Conservation (phyloP, 1,140 invertebrate species). For the Parapsyche elsis region DNA sequence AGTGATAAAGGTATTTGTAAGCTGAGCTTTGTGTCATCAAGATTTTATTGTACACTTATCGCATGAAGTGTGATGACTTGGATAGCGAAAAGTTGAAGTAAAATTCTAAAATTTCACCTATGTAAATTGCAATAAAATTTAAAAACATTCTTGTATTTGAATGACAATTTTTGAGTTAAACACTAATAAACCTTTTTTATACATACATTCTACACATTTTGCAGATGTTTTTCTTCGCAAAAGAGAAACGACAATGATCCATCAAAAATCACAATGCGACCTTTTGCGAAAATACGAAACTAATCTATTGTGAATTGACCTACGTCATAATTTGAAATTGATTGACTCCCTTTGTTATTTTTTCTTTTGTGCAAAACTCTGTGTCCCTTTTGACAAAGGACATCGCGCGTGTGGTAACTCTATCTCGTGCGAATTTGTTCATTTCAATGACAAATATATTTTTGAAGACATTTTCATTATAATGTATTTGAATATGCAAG, state of each 20-base stretch:
- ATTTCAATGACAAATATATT: too few relatives aligned
- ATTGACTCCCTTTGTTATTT: conserved; percentile 51
- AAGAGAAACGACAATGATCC: conserved; percentile 24
- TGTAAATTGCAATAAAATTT: background rate
- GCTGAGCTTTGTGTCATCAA: conserved; percentile 27
- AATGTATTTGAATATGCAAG: too few relatives aligned
- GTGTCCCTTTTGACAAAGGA: background rate
- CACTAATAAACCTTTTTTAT: background rate
- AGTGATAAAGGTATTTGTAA: conserved; percentile 43
- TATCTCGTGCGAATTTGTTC: background rate
- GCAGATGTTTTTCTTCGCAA: background rate
- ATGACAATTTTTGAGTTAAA: background rate
- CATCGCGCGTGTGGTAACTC: background rate
- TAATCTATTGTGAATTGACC: conserved; percentile 55
- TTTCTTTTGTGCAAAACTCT: conserved; percentile 4
- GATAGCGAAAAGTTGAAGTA: background rate
- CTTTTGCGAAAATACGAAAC: conserved; percentile 38
- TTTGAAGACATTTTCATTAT: too few relatives aligned
- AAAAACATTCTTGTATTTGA: background rate
- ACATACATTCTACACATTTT: background rate
- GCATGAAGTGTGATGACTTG: background rate
- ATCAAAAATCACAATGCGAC: conserved; percentile 27
- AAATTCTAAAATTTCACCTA: too few relatives aligned
- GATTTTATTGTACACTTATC: conserved; percentile 10
- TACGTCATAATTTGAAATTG: conserved; percentile 57